Conservation (phyloP, 1,140 invertebrate species). For the Samia ricini region DNA sequence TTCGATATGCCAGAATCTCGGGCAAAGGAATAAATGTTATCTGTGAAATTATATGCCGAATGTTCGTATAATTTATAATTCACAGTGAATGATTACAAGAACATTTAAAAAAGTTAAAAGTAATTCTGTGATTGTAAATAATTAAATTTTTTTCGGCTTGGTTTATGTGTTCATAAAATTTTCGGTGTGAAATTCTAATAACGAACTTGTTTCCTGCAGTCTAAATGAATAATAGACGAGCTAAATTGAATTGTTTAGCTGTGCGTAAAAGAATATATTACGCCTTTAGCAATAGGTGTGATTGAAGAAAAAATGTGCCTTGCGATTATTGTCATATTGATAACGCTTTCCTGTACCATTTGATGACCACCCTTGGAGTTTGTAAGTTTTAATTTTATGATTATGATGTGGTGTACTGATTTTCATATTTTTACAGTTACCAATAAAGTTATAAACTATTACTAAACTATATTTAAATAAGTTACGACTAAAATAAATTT, state of each 20-base stretch:
- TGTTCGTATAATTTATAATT: not conserved
- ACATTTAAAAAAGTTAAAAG: not conserved
- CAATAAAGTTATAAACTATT: too few relatives aligned
- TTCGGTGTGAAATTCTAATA: not conserved
- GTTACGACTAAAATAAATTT: too few relatives aligned
- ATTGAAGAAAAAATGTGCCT: not conserved
- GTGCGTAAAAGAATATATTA: not conserved
- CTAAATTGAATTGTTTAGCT: not conserved
- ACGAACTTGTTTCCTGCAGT: not conserved
- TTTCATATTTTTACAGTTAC: not conserved
- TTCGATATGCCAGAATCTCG: slow-evolving; percentile 24
- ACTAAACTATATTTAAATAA: too few relatives aligned
- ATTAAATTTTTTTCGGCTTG: not conserved
- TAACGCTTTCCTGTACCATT: not conserved
- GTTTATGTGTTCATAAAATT: not conserved
- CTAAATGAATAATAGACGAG: not conserved
- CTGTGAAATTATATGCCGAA: not conserved
- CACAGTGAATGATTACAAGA: not conserved
- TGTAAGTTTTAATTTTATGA: slow-evolving; percentile 1
- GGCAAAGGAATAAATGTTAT: slow-evolving; percentile 27
- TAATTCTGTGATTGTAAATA: not conserved
- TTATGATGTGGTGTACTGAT: too few relatives aligned
- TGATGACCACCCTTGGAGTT: not conserved
- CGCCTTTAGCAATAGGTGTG: not conserved
- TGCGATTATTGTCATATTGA: not conserved